Evolutionary conservation across 2,797 vertebrate genomes (phyloP).

Genomic region (Chloroceryle amazona): DNA sequence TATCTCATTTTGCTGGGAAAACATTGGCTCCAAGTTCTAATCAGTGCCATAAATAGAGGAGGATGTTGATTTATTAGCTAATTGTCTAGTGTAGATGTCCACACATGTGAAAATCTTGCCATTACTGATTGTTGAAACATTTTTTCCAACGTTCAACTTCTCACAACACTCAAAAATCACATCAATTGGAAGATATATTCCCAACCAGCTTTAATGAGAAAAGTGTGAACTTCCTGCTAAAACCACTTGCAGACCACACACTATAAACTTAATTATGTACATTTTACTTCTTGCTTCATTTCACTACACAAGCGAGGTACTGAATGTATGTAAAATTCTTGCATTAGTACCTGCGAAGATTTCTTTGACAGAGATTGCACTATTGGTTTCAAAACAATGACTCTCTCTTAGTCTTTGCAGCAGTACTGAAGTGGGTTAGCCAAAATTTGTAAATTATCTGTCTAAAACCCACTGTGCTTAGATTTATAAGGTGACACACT

Average conservation of each 20-base stretch:
- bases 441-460: not conserved
- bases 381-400: not conserved
- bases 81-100: slow-evolving; percentile 38
- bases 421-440: not conserved
- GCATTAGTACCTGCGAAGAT: not conserved
- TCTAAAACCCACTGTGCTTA: not conserved
- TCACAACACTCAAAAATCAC: not conserved
- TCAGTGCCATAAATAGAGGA: slow-evolving; percentile 40
- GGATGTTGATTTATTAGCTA: slow-evolving; percentile 60
- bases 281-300: slow-evolving; percentile 29
- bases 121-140: not conserved
- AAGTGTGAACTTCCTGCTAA: not conserved
- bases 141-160: not conserved
- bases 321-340: not conserved
- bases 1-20: slow-evolving; percentile 33
- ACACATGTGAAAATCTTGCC: slow-evolving; percentile 11
- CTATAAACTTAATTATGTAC: not conserved
- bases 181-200: not conserved
- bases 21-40: slow-evolving; percentile 60
- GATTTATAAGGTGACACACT: not conserved
- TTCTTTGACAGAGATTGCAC: not conserved
- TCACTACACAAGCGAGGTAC: not conserved
- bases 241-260: not conserved
- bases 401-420: not conserved
- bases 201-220: slow-evolving; percentile 9